phyloP scores from a whole-genome alignment of 1,140 invertebrate species.

The Drosophila trapezifrons region DNA sequence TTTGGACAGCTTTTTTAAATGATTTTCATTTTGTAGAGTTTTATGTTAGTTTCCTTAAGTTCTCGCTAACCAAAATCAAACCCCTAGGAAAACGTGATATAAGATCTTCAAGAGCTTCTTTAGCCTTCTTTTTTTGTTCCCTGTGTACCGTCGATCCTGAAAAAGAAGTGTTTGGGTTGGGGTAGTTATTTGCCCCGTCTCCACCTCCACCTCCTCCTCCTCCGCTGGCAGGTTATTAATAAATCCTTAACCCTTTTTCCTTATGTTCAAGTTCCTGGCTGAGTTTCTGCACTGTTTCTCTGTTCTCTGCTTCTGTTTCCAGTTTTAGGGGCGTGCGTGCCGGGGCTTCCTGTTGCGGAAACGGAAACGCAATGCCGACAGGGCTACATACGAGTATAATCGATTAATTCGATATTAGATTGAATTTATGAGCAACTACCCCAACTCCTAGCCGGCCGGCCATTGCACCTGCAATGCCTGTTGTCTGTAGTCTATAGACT shows the following conservation, averaged over 20 bases:
- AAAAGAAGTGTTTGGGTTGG: constrained; percentile 5
- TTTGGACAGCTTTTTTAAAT: too few species aligned
- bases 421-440: constrained; percentile 73
- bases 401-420: constrained; percentile 84
- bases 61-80: background rate
- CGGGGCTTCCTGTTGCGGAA: constrained; percentile 78
- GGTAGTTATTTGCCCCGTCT: constrained; percentile 5
- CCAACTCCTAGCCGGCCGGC: constrained; percentile 17
- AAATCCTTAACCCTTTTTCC: constrained; percentile 82
- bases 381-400: constrained; percentile 74
- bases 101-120: background rate
- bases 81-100: background rate
- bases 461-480: constrained; percentile 27
- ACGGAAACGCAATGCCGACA: constrained; percentile 83
- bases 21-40: too few species aligned
- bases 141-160: constrained; percentile 29
- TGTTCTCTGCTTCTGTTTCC: constrained; percentile 12
- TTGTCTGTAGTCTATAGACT: too few species aligned
- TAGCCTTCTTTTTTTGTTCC: background rate
- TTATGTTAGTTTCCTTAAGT: too few species aligned
- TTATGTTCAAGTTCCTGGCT: constrained; percentile 13
- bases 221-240: constrained; percentile 66
- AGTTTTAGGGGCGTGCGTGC: constrained; percentile 52
- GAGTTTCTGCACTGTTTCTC: constrained; percentile 10
- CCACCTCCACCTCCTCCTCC: background rate